phyloP scores from a whole-genome alignment of 64 coral and sea anemone genomes.

The Catalaphyllia jardinei region DNA sequence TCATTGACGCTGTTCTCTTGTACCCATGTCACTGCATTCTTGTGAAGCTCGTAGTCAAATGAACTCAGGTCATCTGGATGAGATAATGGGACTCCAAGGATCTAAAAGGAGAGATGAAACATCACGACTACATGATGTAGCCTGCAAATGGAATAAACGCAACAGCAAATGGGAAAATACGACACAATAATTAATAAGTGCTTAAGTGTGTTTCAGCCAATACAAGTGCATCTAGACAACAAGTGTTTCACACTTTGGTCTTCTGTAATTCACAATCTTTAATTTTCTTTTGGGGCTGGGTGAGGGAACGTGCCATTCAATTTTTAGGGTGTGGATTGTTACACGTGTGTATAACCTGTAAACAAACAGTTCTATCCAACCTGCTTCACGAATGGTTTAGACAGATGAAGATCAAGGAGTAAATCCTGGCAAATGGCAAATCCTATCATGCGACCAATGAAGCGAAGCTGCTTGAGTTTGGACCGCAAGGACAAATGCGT shows the following conservation, averaged over 20 bases:
- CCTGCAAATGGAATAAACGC: too few relatives aligned
- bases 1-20: conserved; percentile 81
- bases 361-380: background rate
- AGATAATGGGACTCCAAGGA: conserved; percentile 81
- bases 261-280: background rate
- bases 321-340: too few relatives aligned
- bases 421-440: conserved; percentile 77
- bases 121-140: too few relatives aligned
- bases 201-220: background rate
- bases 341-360: background rate
- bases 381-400: conserved; percentile 95
- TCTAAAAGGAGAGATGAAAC: conserved; percentile 25
- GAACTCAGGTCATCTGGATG: conserved; percentile 92
- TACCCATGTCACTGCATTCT: conserved; percentile 78
- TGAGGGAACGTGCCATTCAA: too few relatives aligned
- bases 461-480: conserved; percentile 75
- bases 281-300: too few relatives aligned
- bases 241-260: background rate
- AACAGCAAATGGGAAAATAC: too few relatives aligned
- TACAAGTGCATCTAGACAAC: background rate
- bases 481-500: conserved; percentile 48
- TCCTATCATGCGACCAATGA: conserved; percentile 83
- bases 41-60: conserved; percentile 87
- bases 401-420: conserved; percentile 75
- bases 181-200: too few relatives aligned